Evolutionary conservation across 1,140 invertebrate species (phyloP).

Genomic region (Drosophila aff.): DNA sequence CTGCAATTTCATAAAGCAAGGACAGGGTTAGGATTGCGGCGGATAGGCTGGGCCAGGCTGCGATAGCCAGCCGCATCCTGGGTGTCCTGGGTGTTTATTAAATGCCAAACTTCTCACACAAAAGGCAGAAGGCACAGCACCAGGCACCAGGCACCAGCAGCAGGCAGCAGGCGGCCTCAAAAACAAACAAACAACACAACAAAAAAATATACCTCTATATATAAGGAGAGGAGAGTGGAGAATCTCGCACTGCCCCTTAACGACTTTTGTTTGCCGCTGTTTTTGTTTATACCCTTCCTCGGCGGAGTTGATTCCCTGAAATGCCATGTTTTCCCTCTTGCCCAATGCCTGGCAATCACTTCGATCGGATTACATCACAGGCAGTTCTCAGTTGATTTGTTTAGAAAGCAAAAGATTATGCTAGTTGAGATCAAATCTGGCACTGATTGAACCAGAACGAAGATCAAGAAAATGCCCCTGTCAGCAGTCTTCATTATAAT

Average conservation of each 20-base stretch:
- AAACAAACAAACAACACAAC: conserved; percentile 46
- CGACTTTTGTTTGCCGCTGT: conserved; percentile 60
- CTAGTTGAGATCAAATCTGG: neutral
- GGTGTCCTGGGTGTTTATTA: conserved; percentile 65
- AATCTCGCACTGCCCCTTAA: conserved; percentile 47
- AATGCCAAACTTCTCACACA: conserved; percentile 68
- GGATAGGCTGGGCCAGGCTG: neutral
- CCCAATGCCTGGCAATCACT: conserved; percentile 20
- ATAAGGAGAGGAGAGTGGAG: neutral
- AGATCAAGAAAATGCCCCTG: no score
- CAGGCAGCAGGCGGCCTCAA: conserved; percentile 44
- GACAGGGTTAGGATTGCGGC: conserved; percentile 3
- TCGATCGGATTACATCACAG: conserved; percentile 11
- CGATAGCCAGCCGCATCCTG: conserved; percentile 29
- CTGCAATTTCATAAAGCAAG: conserved; percentile 48
- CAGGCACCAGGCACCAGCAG: neutral
- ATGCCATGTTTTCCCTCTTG: conserved; percentile 22
- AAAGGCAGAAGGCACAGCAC: conserved; percentile 25
- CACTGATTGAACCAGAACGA: neutral
- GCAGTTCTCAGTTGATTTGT: conserved; percentile 12
- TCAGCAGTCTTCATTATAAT: neutral
- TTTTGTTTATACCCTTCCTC: conserved; percentile 38
- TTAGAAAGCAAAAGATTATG: conserved; percentile 8
- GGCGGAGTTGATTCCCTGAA: neutral
- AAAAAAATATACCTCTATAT: neutral